phyloP scores from a whole-genome alignment of 1,140 invertebrate genomes.

The Eumeta japonica region DNA sequence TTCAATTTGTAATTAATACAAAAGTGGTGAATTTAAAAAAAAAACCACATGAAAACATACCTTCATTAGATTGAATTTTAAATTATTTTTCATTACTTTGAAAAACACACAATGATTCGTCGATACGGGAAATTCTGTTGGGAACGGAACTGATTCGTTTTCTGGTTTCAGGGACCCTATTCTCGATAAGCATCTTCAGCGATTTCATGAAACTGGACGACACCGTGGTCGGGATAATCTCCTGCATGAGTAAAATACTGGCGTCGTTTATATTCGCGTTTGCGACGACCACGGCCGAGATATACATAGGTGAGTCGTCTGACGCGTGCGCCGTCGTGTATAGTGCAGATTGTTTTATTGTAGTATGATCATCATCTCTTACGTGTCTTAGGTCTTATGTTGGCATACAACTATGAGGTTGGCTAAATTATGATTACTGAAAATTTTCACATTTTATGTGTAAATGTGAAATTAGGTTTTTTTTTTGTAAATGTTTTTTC shows the following conservation, averaged over 20 bases:
- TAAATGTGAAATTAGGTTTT: too few species aligned
- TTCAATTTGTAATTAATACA: too few species aligned
- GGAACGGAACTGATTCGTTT: too few species aligned
- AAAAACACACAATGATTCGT: not conserved
- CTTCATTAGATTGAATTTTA: not conserved
- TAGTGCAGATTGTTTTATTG: conserved; percentile 1
- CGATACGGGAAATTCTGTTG: conserved; percentile 1
- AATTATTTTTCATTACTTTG: not conserved
- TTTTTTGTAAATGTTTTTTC: too few species aligned
- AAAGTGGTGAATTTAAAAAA: not conserved
- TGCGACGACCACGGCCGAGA: conserved; percentile 70
- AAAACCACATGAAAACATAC: not conserved
- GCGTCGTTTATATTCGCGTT: conserved; percentile 80
- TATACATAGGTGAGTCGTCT: conserved; percentile 68
- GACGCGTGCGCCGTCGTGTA: too few species aligned
- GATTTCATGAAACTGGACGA: conserved; percentile 79
- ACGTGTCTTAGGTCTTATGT: not conserved
- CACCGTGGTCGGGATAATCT: conserved; percentile 75
- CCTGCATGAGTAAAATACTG: conserved; percentile 76
- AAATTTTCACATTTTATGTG: not conserved
- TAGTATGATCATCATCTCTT: not conserved
- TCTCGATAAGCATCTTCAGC: conserved; percentile 78
- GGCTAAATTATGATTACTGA: not conserved
- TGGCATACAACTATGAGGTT: not conserved
- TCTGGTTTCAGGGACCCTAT: conserved; percentile 64